Base-by-base conservation (phyloP, 2,797 vertebrate genomes). In the Pangasius krempfi region DNA sequence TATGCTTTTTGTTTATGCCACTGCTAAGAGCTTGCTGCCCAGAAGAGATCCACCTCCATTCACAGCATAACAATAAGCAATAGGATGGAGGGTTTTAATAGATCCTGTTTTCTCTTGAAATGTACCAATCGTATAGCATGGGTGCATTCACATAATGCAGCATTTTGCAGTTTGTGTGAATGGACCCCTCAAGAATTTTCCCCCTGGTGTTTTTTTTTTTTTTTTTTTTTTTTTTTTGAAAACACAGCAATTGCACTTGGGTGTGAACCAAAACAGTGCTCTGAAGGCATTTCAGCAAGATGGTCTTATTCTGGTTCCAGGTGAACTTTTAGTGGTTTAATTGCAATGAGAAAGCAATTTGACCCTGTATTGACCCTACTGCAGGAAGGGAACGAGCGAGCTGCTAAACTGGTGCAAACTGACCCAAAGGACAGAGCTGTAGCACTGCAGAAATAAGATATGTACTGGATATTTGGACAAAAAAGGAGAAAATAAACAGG, bases 1-100 rank as follows among this genome's bases (percentile, higher is more conserved):
- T 37, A 79, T 82, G 87, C 86, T 89, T 92, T 92, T 93, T 94
- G 91, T 94, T 93, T 58, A 83, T 82, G 85, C 81, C 90, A 78
- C 90, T 83, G 72, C 84, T 78, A 87, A 72, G 75, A 79, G 91
- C 90, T 92, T 90, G 13, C 75, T 25, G 72, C 92, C 94, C 87
- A 87, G 88, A 89, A 90, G 86, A 54, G 62, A 68, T 47, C 54
- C 87, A 87, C 70, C 37, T 81, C 18, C 58, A 86, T 85, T 89
- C 85, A 87, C 60, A n/a, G 33, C 27, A 75, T 7, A 54, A 87
- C 82, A 84, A 33, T 66, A 84, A 33, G 13, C 68, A 20, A 60
- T 72, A 75, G 80, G 68, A 76, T 73, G 54, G 30, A 76, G 68
- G n/a, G 44, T 50, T 89, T 80, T 87, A 87, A 88, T 72, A 70